phyloP scores from a whole-genome alignment of 2,888 invertebrate species.

The Crematogaster levior region DNA sequence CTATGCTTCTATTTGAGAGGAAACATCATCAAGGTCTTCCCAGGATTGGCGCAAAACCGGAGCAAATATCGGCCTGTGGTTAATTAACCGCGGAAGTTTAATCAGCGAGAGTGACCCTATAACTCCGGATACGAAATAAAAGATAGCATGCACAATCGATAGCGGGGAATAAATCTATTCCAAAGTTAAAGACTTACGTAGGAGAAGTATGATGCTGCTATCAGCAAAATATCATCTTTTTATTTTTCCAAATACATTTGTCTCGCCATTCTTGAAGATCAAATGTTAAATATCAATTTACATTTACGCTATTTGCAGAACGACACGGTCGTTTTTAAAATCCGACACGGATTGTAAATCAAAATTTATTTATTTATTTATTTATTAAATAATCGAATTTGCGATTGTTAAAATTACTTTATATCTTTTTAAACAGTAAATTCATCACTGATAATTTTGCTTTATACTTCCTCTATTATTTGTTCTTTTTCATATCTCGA shows the following conservation, averaged over 20 bases:
- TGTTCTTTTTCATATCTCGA: not conserved
- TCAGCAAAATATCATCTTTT: not conserved
- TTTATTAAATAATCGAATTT: not conserved
- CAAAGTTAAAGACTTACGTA: not conserved
- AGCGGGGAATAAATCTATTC: constrained; percentile 18
- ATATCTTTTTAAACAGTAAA: not conserved
- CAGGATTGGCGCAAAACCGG: constrained; percentile 43
- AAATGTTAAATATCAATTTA: not conserved
- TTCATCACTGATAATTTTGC: not conserved
- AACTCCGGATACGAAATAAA: constrained; percentile 38
- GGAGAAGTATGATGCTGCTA: not conserved
- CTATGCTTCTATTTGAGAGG: constrained; percentile 50
- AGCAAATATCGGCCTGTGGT: constrained; percentile 47
- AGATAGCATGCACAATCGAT: constrained; percentile 19
- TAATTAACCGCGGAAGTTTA: constrained; percentile 49
- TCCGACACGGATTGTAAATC: too few species aligned
- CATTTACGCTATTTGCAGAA: not conserved
- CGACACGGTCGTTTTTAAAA: too few species aligned
- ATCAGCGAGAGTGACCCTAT: constrained; percentile 39
- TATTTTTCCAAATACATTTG: not conserved
- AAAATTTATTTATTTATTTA: too few species aligned
- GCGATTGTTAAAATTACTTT: not conserved
- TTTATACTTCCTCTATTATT: not conserved
- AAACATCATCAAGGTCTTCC: constrained; percentile 47
- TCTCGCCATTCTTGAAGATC: not conserved